Evolutionary conservation across 2,797 vertebrate genomes (phyloP), one percentile per base, ranked within the genome.

Genomic region (Sebastes elongatus): DNA sequence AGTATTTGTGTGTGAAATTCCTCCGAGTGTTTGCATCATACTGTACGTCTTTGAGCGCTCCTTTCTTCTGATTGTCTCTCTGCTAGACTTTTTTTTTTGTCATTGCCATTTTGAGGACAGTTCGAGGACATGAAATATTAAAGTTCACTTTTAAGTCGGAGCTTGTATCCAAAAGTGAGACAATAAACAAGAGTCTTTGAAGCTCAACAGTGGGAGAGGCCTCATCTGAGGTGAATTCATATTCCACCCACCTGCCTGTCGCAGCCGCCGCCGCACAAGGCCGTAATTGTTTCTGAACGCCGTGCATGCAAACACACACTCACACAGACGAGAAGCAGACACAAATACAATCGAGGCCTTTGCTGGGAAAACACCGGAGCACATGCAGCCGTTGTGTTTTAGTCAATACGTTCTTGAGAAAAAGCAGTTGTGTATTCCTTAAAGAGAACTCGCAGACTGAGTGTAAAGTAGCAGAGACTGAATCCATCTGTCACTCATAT

Each of bases 211-310:
- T 76, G 66, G 71, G 71, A 86, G 65, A 81, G 64, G 70, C 85
- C 76, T 89, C 83, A 67, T 87, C 76, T 81, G 75, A 83, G 65
- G 60, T 59, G 55, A 70, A 92, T 87, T 91, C 80, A 76, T 85
- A 86, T 91, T 89, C 89, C 87, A 22, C 91, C 92, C 91, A 92
- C 90, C 85, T 89, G 86, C 82, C 69, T 27, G 87, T 78, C 92
- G 76, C 76, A 80, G 13, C 5, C 35, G 35, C 35, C 11, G 35
- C 35, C 35, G 7, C 86, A 90, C 78, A 78, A 89, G 72, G 91
- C 75, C 14, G 1, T 71, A 52, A 85, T 89, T 92, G 89, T 89
- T 89, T 88, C 59, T 66, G 69, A 90, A 84, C 13, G 55, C 61
- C 10, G 38, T 20, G 64, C 76, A 72, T 74, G 67, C 64, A 64